A percentile compares a stretch with the other conserved stretches of the same genome.
These are phyloP conservation scores for Ia io DNA, from an alignment of 2,113 vertebrate genomes.

Conservation along the genomic window DNA sequence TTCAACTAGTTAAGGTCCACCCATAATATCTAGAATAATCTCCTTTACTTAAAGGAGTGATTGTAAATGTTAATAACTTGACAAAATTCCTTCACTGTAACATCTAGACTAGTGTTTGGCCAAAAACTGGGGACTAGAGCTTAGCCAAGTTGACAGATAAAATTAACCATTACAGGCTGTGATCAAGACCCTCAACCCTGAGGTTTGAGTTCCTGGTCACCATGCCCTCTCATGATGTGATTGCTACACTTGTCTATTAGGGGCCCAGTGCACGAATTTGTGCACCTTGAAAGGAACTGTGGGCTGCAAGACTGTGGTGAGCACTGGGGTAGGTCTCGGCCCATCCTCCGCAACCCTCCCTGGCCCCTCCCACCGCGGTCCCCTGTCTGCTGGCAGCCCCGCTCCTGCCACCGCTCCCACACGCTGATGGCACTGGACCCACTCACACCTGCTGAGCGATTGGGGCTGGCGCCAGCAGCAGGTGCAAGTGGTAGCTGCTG, in stretches of 20 bases:
- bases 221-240: background rate
- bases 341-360: too few relatives aligned
- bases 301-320: too few relatives aligned
- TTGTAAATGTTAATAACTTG: background rate
- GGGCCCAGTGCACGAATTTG: too few relatives aligned
- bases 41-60: background rate
- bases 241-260: background rate
- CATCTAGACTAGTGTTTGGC: background rate
- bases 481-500: too few relatives aligned
- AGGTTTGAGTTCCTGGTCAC: background rate
- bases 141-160: background rate
- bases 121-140: background rate
- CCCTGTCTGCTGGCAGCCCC: too few relatives aligned
- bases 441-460: too few relatives aligned
- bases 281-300: too few relatives aligned
- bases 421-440: fast-evolving
- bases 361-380: too few relatives aligned
- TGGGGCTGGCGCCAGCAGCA: too few relatives aligned
- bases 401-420: too few relatives aligned
- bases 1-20: background rate
- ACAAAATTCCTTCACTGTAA: background rate
- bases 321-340: too few relatives aligned
- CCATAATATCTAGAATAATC: background rate
- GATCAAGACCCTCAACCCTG: background rate
- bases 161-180: background rate